Base-by-base conservation (phyloP, 30 jellyfish, hydroid and myxozoan species). In the Nemopilema nomurai region DNA sequence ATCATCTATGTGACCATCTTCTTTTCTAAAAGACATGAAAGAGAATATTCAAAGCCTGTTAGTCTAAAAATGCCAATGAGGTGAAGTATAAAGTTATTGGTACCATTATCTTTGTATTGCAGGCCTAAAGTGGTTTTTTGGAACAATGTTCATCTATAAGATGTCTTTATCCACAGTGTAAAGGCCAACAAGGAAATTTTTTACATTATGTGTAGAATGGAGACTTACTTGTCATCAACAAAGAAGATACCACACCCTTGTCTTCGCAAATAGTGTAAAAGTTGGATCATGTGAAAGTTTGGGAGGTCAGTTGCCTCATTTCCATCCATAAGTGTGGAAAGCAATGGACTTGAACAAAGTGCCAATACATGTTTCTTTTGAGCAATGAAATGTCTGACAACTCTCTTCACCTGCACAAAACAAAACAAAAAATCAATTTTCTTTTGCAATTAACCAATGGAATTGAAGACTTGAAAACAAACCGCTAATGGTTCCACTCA, bases 1-100 rank as follows among this genome's bases (percentile, higher is more conserved):
- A 78, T 87, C 96, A 73, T 87, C 96, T 17, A 87, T 79, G 27
- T 87, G 90, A 1, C 90, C 89, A 84, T 65, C 87, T 41, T 77
- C 73, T 31, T 74, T 84, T 83, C 93, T 84, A 51, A 30, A 17
- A 62, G 13, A 41, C 57, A 41, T 6, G 13, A 41, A 41, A 41
- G 13, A 13, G 13, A 6, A 41, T 41, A 6, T 41, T 41, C 13
- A 3, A 41, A 41, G 13, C 6, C 13, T 41, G 13, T 6, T 3
- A 6, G 13, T 13, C 57, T 41, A 13, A 41, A 3, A 13, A 6
- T 41, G 9, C 57, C 57, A 41, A 13, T 41, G 57, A 3, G 9
- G 13, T 41, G 57, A 41, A 3, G 13, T 6, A 3, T 13, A 41
- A 41, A 41, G 13, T 41, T 41, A 3, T 13, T 3, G 13, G 57